Percentiles rank a stretch among this genome's conserved stretches.
Conservation (phyloP, 2,113 vertebrate species). For the Dipodomys merriami region DNA sequence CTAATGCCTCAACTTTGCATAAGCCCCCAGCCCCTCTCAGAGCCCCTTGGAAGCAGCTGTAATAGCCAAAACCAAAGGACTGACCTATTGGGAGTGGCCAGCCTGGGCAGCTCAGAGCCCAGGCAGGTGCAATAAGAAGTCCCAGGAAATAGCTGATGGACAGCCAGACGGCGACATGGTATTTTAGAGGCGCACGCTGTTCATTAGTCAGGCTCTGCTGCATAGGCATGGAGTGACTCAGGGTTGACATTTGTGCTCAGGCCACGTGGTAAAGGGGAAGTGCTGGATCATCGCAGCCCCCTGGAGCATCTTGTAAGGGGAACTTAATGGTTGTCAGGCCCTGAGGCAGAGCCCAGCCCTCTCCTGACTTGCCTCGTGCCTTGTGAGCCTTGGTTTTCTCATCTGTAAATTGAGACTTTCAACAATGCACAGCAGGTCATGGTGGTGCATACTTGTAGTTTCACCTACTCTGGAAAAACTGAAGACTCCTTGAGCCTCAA, state of each 20-base stretch:
- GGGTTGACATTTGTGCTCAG: background rate
- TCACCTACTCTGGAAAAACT: background rate
- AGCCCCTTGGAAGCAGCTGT: background rate
- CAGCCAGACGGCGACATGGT: background rate
- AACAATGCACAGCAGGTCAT: background rate
- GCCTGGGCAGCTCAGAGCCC: background rate
- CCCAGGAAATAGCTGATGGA: background rate
- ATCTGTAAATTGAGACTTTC: background rate
- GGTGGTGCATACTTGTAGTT: background rate
- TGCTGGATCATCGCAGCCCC: background rate
- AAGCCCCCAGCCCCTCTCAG: background rate
- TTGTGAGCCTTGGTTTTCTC: background rate
- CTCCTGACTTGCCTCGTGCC: background rate
- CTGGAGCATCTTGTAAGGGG: background rate
- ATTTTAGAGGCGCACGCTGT: background rate
- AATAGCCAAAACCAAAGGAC: background rate
- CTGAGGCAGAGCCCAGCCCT: background rate
- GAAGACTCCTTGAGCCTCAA: background rate
- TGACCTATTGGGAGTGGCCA: background rate
- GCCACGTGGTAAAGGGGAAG: slow-evolving; percentile 51
- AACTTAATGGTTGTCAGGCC: background rate
- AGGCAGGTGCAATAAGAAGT: background rate
- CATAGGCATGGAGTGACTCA: background rate
- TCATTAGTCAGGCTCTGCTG: slow-evolving; percentile 29
- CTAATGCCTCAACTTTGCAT: background rate